Percentiles rank a stretch among this genome's conserved stretches.
These are phyloP conservation scores for Tetranychus truncatus DNA, from an alignment of 2,888 invertebrate genomes.

Conservation along the genomic window DNA sequence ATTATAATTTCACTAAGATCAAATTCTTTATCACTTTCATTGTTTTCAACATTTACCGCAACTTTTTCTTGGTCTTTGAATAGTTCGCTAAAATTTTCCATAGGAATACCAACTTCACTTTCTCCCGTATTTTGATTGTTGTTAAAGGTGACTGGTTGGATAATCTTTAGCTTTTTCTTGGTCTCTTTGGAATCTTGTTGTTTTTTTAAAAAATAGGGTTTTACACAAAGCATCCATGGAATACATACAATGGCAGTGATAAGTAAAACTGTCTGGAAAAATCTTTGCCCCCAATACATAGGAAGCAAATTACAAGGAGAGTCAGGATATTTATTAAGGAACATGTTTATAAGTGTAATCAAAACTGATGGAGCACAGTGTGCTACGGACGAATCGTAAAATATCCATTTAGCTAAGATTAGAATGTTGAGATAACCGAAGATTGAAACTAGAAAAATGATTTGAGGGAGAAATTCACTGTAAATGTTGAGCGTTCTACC, in stretches of 20 bases:
- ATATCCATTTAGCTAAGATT: conserved; percentile 89
- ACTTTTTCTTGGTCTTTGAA: background rate
- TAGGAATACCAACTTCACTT: background rate
- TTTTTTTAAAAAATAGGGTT: conserved; percentile 51
- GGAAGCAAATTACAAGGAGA: conserved; percentile 26
- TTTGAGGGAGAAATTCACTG: conserved; percentile 86
- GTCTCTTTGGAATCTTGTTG: conserved; percentile 3
- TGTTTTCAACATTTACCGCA: conserved; percentile 31
- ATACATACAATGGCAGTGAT: conserved; percentile 62
- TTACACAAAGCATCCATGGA: conserved; percentile 82
- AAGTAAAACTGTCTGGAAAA: conserved; percentile 61
- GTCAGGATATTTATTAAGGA: conserved; percentile 50
- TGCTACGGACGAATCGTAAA: conserved; percentile 36
- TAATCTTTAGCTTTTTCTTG: background rate
- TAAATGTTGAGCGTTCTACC: conserved; percentile 54
- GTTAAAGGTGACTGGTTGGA: background rate
- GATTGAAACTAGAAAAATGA: conserved; percentile 67
- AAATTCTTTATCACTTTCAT: conserved; percentile 45
- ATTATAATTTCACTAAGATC: conserved; percentile 77
- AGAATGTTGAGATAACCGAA: conserved; percentile 88
- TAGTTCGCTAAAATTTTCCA: background rate
- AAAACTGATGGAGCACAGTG: conserved; percentile 84
- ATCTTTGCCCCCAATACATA: conserved; percentile 38
- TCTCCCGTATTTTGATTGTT: background rate
- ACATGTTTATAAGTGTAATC: conserved; percentile 97